Conservation (phyloP, 2,113 vertebrate species). For the Acrocephalus arundinaceus region DNA sequence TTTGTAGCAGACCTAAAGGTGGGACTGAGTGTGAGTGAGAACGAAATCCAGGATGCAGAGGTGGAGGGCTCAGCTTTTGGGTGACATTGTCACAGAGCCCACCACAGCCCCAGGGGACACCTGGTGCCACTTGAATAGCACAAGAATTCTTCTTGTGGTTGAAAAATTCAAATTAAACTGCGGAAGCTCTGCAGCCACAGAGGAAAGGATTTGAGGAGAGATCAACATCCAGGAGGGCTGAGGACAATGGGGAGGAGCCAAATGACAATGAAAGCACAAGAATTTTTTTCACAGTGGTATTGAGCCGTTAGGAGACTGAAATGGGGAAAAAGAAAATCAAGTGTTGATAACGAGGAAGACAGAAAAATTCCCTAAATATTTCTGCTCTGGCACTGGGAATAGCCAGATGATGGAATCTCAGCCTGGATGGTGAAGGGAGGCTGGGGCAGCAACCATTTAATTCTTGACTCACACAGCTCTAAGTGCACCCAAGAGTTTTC, state of each 20-base stretch:
- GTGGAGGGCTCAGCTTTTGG: not conserved
- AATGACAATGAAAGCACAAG: not conserved
- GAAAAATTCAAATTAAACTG: not conserved
- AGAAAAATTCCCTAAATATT: constrained; percentile 18
- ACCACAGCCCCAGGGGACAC: not conserved
- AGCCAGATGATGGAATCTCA: not conserved
- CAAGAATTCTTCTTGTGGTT: rapidly evolving
- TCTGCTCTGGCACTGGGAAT: not conserved
- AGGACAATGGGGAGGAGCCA: not conserved
- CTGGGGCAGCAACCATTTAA: not conserved
- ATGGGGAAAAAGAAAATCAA: not conserved
- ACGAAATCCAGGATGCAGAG: not conserved
- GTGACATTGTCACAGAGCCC: not conserved
- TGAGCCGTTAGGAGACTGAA: not conserved
- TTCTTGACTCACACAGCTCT: not conserved
- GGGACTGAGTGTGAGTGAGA: not conserved
- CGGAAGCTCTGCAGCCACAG: not conserved
- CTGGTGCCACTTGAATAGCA: not conserved
- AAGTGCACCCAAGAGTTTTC: constrained; percentile 25
- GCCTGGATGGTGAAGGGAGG: not conserved
- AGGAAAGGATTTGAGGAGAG: not conserved
- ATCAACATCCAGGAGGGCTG: not conserved
- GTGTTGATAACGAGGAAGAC: not conserved
- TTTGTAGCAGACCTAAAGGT: not conserved
- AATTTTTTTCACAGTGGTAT: not conserved